phyloP scores from a whole-genome alignment of 2,797 vertebrate genomes.

The Sarcophilus harrisii region DNA sequence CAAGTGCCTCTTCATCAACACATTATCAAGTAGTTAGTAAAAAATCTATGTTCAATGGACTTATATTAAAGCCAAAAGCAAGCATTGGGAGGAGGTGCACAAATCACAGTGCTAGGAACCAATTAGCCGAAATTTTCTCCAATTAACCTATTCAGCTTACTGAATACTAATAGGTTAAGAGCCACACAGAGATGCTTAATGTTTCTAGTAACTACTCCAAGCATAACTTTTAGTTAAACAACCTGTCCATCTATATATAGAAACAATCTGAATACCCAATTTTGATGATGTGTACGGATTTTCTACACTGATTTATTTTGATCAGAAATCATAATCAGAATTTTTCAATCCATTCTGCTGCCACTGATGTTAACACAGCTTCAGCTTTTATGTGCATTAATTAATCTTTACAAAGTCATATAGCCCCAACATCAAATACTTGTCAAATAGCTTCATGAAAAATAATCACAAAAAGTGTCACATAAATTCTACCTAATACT shows the following conservation, averaged over 20 bases:
- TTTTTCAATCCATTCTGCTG: not conserved
- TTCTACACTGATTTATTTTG: not conserved
- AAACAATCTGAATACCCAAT: not conserved
- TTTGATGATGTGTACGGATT: not conserved
- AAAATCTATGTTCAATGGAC: constrained; percentile 7
- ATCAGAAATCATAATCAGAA: not conserved
- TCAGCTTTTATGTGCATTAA: not conserved
- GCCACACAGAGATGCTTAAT: not conserved
- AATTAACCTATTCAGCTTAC: constrained; percentile 14
- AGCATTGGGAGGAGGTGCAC: not conserved
- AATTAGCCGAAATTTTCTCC: constrained; percentile 7
- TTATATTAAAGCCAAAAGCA: not conserved
- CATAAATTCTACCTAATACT: not conserved
- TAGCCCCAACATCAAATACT: not conserved
- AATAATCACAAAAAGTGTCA: not conserved
- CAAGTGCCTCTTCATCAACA: not conserved
- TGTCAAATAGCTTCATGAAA: not conserved
- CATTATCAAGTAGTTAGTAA: not conserved
- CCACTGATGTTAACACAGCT: not conserved
- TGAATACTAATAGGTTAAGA: constrained; percentile 14
- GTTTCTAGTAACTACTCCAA: constrained; percentile 48
- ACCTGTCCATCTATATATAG: not conserved
- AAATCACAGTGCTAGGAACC: constrained; percentile 1
- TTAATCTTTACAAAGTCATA: not conserved
- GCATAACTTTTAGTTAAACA: not conserved